phyloP scores from a whole-genome alignment of 1,140 invertebrate species.

The Drosophila hydei region DNA sequence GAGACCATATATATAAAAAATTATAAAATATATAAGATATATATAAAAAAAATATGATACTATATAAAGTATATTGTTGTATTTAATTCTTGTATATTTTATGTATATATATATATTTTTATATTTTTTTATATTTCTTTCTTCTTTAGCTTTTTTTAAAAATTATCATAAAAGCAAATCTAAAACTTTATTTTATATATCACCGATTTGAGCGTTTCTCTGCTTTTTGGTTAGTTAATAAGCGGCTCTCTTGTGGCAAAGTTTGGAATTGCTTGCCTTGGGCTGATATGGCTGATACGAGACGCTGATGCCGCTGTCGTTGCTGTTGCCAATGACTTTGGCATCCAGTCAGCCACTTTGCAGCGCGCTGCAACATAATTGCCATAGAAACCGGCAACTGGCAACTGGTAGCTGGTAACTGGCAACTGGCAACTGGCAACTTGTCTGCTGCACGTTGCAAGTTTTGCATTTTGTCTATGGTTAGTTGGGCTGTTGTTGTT shows the following conservation, averaged over 20 bases:
- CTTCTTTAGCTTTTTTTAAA: too few species aligned
- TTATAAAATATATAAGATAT: too few species aligned
- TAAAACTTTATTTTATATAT: neutral
- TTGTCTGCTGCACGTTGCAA: conserved; percentile 23
- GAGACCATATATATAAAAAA: too few species aligned
- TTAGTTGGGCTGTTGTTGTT: conserved; percentile 50
- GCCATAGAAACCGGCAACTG: conserved; percentile 50
- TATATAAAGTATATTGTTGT: too few species aligned
- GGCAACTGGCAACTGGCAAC: conserved; percentile 21
- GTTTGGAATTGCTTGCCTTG: conserved; percentile 29
- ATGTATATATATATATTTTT: too few species aligned
- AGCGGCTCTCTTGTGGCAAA: conserved; percentile 22
- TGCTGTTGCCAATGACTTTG: conserved; percentile 37
- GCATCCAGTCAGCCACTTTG: conserved; percentile 42
- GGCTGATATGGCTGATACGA: conserved; percentile 37
- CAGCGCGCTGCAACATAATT: conserved; percentile 62
- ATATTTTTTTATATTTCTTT: too few species aligned
- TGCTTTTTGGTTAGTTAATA: conserved; percentile 5
- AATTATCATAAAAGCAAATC: too few species aligned
- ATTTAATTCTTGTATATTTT: too few species aligned
- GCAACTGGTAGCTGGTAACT: conserved; percentile 18
- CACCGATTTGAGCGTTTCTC: neutral
- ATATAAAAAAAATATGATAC: too few species aligned
- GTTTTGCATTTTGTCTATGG: conserved; percentile 57
- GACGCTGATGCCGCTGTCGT: conserved; percentile 22